These are phyloP conservation scores for Bruchidius siliquastri DNA, from an alignment of 2,888 invertebrate genomes.

Conservation along the genomic window DNA sequence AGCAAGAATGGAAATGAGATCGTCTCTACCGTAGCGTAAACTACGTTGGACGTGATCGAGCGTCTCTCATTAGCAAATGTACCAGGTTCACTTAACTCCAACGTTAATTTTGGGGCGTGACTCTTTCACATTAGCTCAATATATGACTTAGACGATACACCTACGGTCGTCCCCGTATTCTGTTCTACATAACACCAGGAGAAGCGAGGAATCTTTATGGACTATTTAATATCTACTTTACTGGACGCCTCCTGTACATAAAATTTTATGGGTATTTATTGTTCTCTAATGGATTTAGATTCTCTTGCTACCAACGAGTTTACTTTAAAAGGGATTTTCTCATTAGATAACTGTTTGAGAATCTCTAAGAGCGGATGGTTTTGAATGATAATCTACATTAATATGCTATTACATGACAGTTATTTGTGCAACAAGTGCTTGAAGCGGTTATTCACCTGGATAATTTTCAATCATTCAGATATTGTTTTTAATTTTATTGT, in stretches of 20 bases:
- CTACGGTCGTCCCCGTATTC: not conserved
- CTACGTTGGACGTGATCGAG: not conserved
- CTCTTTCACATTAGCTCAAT: not conserved
- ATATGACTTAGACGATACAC: not conserved
- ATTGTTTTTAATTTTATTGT: no score
- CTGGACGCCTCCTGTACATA: conserved; percentile 9
- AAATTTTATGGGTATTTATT: conserved; percentile 7
- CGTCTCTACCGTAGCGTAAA: not conserved
- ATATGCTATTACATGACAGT: not conserved
- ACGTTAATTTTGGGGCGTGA: not conserved
- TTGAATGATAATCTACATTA: not conserved
- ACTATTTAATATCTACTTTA: conserved; percentile 10
- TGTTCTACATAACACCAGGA: conserved; percentile 4
- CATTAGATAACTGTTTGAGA: not conserved
- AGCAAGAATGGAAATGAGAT: not conserved
- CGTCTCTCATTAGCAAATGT: not conserved
- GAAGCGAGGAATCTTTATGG: conserved; percentile 11
- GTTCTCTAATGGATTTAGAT: conserved; percentile 4
- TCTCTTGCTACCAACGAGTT: not conserved
- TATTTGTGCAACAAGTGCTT: not conserved
- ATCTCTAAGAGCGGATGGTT: not conserved
- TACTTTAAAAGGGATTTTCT: not conserved
- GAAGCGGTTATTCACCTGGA: not conserved
- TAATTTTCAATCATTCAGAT: no score
- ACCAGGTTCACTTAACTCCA: not conserved